These are phyloP conservation scores for Pseudochirops corinnae DNA, from an alignment of 2,797 vertebrate genomes.

Conservation along the genomic window DNA sequence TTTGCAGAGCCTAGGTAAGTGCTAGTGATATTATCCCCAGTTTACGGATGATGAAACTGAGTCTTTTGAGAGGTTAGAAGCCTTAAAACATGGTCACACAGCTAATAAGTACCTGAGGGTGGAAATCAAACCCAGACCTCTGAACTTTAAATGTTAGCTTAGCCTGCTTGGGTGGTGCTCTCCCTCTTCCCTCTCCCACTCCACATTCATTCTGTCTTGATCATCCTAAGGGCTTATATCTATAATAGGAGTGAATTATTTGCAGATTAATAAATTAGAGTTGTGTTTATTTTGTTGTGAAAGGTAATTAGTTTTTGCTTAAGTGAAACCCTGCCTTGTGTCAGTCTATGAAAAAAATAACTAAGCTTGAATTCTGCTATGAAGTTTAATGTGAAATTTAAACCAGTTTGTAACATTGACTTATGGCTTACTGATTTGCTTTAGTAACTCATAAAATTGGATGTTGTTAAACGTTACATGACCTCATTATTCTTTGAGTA, in stretches of 20 bases:
- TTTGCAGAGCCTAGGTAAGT: neutral
- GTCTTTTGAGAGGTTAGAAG: neutral
- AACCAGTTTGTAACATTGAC: neutral
- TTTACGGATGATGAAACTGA: neutral
- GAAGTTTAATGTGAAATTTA: slow-evolving; percentile 42
- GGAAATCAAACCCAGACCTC: neutral
- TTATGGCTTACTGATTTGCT: slow-evolving; percentile 45
- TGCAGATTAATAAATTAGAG: slow-evolving; percentile 44
- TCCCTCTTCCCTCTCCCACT: neutral
- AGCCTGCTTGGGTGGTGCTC: neutral
- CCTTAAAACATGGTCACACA: neutral
- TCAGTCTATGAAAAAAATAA: slow-evolving; percentile 54
- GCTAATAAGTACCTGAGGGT: neutral
- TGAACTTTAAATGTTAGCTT: neutral
- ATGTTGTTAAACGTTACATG: neutral
- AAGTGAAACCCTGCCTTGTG: slow-evolving; percentile 37
- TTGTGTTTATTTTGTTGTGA: slow-evolving; percentile 53
- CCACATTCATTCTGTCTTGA: neutral
- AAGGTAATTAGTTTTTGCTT: slow-evolving; percentile 26
- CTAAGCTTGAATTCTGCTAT: slow-evolving; percentile 26
- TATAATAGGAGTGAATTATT: slow-evolving; percentile 7
- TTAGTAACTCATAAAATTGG: slow-evolving; percentile 32
- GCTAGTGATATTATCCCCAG: neutral
- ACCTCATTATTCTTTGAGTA: neutral
- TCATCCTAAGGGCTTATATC: neutral